Evolutionary conservation across 2,797 vertebrate genomes (phyloP).

Genomic region (Artibeus jamaicensis): DNA sequence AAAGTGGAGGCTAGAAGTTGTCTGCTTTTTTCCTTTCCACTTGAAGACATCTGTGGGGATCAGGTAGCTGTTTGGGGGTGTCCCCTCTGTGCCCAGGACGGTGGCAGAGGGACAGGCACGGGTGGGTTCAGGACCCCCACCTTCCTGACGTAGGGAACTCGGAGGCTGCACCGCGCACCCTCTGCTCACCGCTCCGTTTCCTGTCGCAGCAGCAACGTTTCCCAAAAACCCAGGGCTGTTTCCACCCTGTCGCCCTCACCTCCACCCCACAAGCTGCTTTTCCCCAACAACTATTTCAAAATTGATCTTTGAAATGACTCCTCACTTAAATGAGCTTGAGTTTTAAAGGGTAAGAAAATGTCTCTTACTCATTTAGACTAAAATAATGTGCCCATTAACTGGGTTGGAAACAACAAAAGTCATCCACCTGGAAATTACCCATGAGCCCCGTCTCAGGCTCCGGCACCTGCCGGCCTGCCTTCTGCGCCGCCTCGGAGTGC

Average conservation of each 20-base stretch:
- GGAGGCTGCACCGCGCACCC: background rate
- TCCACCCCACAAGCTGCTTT: slow-evolving; percentile 37
- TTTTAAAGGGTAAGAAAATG: slow-evolving; percentile 63
- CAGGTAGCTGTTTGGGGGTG: background rate
- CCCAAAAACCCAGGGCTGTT: background rate
- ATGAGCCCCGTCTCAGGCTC: background rate
- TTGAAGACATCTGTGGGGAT: background rate
- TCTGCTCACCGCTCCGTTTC: background rate
- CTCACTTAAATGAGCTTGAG: slow-evolving; percentile 41
- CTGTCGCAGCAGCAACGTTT: background rate
- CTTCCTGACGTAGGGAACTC: background rate
- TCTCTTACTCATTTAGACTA: slow-evolving; percentile 56
- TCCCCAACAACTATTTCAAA: slow-evolving; percentile 48
- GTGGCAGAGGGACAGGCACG: background rate
- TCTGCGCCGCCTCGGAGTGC: fast-evolving
- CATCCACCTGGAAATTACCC: background rate
- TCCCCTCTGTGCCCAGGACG: fast-evolving
- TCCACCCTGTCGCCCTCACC: background rate
- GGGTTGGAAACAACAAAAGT: background rate
- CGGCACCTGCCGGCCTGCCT: background rate
- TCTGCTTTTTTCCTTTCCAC: background rate
- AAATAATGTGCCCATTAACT: slow-evolving; percentile 26
- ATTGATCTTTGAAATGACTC: slow-evolving; percentile 62
- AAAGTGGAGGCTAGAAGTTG: background rate
- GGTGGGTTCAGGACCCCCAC: fast-evolving